phyloP scores from a whole-genome alignment of 2,888 invertebrate genomes.

The Andrena praecox region DNA sequence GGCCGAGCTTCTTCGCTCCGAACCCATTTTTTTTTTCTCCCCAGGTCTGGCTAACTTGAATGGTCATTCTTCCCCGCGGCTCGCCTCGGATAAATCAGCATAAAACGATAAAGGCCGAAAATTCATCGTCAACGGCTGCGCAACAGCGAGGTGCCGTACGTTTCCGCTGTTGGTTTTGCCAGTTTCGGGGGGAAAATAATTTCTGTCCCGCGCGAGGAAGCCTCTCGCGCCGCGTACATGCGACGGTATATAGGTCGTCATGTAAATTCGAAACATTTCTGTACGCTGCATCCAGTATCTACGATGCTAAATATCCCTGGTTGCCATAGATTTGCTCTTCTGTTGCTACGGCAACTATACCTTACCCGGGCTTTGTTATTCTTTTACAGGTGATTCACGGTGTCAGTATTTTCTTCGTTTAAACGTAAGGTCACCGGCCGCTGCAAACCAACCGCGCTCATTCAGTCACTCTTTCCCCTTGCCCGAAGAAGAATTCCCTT shows the following conservation, averaged over 20 bases:
- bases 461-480: background rate
- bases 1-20: background rate
- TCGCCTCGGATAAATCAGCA: no score
- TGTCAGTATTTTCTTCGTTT: constrained; percentile 21
- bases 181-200: constrained; percentile 26
- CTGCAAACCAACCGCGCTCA: background rate
- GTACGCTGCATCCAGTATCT: constrained; percentile 27
- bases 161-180: background rate
- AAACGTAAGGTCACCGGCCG: background rate
- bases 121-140: background rate
- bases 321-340: constrained; percentile 21
- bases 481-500: background rate
- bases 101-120: background rate
- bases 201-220: constrained; percentile 23
- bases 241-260: constrained; percentile 12
- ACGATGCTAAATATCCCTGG: constrained; percentile 31
- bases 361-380: constrained; percentile 17
- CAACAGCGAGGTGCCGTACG: background rate
- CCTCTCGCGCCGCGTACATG: constrained; percentile 13
- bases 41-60: background rate
- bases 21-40: background rate
- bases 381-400: constrained; percentile 18
- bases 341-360: constrained; percentile 12
- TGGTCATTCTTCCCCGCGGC: no score
- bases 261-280: constrained; percentile 49